Evolutionary conservation across 1,140 invertebrate species (phyloP), one percentile per base, ranked within the genome.

Genomic region (Scaptomyza montana): DNA sequence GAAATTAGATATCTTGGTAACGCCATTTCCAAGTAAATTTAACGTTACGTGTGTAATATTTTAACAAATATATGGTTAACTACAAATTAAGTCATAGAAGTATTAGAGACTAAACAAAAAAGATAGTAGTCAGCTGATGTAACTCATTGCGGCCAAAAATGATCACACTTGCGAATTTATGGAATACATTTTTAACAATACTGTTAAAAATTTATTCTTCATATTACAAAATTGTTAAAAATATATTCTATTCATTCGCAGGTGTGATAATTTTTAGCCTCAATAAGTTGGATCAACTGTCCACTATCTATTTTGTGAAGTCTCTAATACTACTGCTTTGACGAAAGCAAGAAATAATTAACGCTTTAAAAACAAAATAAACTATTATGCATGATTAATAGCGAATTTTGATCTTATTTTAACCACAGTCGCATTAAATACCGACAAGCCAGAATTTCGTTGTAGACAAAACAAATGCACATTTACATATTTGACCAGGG

Each of bases 381-480:
- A 81, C 53, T 21, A 50, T 69, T 69, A 72, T 45, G 65, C 61
- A 70, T 45, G 25, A 28, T 66, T 75, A 79, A 63, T 47, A 76
- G 7, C 16, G 55, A 54, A 46, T 45, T 70, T 43, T 5, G 56
- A 68, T 9, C 7, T 9, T 9, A 7, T 43, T 74, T 55, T 45
- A 19, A 63, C 57, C 61, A 62, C 61, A 66, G 25, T 43, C 73
- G 60, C 51, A 76, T 56, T 62, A 51, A 63, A 59, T 51, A 70
- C 77, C 57, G 36, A 66, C 51, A 56, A 86, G 64, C 53, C 65
- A 13, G 39, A 70, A 63, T 74, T 71, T 77, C 59, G 21, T 71
- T 49, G 53, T 66, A 65, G 65, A 87, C 84, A 78, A 82, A 86
- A 87, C 82, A 86, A 86, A 87, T 85, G 80, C 80, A 81, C 71